Evolutionary conservation across 2,888 invertebrate species (phyloP).

Genomic region (Cecidostiba fungosa): DNA sequence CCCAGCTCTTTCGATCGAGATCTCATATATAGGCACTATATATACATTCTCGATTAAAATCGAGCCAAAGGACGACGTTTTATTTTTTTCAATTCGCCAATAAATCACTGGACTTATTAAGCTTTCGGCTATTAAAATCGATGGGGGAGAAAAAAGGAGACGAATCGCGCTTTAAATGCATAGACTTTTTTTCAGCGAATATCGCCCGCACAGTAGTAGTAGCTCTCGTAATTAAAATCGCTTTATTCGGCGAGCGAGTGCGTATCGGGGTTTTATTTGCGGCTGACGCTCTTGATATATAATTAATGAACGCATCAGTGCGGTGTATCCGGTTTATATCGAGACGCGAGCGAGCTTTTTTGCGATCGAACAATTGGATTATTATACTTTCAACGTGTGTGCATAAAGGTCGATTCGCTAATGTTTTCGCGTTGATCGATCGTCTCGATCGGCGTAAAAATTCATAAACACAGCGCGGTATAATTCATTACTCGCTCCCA

Average conservation of each 20-base stretch:
- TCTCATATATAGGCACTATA: background rate
- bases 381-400: background rate
- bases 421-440: background rate
- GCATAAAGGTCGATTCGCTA: background rate
- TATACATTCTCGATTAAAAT: conserved; percentile 1
- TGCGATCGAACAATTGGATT: background rate
- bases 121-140: conserved; percentile 28
- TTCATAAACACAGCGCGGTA: background rate
- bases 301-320: background rate
- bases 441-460: background rate
- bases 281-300: background rate
- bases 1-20: background rate
- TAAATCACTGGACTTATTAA: conserved; percentile 49
- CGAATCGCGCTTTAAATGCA: conserved; percentile 26
- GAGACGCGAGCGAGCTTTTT: background rate
- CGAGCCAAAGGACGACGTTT: background rate
- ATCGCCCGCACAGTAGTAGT: background rate
- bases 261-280: background rate
- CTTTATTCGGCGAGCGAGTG: background rate
- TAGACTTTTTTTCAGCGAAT: conserved; percentile 1
- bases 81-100: background rate
- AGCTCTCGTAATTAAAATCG: conserved; percentile 16
- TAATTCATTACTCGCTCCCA: background rate
- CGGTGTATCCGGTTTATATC: background rate
- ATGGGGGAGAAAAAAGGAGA: background rate